These are phyloP conservation scores for Drosophila hydei DNA, from an alignment of 1,140 invertebrate genomes.

Conservation along the genomic window DNA sequence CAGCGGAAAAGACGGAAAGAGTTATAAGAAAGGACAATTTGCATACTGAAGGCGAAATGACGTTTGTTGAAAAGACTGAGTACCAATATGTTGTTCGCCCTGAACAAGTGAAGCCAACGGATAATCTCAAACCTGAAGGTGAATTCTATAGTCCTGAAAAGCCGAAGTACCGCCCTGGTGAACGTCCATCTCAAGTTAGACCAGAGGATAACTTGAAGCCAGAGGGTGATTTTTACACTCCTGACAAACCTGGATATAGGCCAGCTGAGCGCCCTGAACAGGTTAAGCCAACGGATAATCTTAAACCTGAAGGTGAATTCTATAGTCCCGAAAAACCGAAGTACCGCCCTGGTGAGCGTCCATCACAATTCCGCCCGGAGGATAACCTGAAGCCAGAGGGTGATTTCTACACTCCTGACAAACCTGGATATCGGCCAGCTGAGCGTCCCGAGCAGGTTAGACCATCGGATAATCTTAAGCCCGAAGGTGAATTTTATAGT, in stretches of 20 bases:
- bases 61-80: conserved; percentile 86
- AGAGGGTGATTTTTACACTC: conserved; percentile 86
- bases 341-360: conserved; percentile 73
- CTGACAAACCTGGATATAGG: conserved; percentile 61
- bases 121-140: conserved; percentile 86
- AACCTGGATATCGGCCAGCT: conserved; percentile 60
- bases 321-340: conserved; percentile 78
- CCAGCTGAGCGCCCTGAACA: conserved; percentile 84
- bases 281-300: conserved; percentile 85
- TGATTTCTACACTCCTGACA: conserved; percentile 80
- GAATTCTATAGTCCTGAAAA: too few relatives aligned
- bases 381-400: conserved; percentile 86
- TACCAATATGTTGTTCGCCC: conserved; percentile 83
- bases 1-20: conserved; percentile 78
- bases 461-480: conserved; percentile 85
- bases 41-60: conserved; percentile 85
- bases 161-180: too few relatives aligned
- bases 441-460: conserved; percentile 85
- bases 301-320: conserved; percentile 86
- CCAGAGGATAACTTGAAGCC: too few relatives aligned
- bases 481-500: conserved; percentile 87
- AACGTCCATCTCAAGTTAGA: too few relatives aligned
- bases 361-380: conserved; percentile 68
- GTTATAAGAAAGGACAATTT: conserved; percentile 85
- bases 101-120: conserved; percentile 86